Conservation (phyloP, 2,797 vertebrate genomes). For the Cyclura pinguis region DNA sequence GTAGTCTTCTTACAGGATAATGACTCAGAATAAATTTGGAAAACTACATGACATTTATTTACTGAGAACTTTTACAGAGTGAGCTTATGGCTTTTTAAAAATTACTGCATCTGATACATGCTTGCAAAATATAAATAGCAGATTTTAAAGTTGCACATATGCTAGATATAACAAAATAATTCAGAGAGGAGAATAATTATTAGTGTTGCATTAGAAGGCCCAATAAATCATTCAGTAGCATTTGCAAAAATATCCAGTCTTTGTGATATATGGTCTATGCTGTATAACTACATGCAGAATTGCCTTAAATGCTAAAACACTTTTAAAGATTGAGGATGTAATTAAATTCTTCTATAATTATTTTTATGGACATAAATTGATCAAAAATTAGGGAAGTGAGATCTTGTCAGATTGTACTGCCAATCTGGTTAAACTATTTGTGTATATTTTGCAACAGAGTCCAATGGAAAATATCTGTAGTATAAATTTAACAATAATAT, state of each 20-base stretch:
- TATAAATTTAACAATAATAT: no score
- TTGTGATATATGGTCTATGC: background rate
- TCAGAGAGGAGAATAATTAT: conserved; percentile 15
- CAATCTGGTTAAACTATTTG: background rate
- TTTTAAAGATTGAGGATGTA: background rate
- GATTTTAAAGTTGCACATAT: background rate
- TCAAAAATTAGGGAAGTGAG: background rate
- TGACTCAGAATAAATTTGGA: conserved; percentile 57
- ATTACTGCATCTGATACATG: conserved; percentile 16
- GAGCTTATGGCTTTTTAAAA: conserved; percentile 37
- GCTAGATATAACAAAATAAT: background rate
- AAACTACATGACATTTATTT: conserved; percentile 46
- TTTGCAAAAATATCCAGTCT: background rate
- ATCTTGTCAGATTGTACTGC: background rate
- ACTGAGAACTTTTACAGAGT: conserved; percentile 50
- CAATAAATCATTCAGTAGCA: background rate
- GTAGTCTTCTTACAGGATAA: conserved; percentile 33
- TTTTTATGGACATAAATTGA: background rate
- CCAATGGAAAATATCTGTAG: background rate
- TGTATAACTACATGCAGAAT: background rate
- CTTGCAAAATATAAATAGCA: conserved; percentile 12
- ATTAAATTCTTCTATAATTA: background rate
- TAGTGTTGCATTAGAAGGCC: background rate
- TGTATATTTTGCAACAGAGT: background rate
- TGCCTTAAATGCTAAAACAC: background rate